Base-by-base conservation (phyloP, 2,888 invertebrate species). In the Oligia strigilis region DNA sequence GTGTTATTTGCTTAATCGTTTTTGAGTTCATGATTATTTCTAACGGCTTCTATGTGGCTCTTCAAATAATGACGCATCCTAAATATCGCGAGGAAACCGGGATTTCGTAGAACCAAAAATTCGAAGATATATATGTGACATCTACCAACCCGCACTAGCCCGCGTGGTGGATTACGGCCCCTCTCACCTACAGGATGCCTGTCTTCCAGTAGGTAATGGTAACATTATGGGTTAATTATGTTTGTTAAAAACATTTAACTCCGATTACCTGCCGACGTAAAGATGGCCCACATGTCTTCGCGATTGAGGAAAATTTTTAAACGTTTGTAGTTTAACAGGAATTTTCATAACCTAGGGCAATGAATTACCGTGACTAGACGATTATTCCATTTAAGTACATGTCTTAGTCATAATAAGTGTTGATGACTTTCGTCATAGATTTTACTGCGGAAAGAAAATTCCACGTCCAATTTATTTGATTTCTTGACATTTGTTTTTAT, bases 341-440 rank as follows among this genome's bases (percentile, higher is more conserved):
- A 72, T 69, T 72, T 77, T 77, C 72, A n/a, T 82, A 77, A 80
- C 79, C 82, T 82, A 77, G 72, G 79, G 60, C 77, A 77, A 77
- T 75, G 69, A 66, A 75, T 58, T 67, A 67, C 19, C 66, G 66
- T 82, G 82, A 82, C 67, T 71, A 8, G 52, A 19, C 29, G 6
- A 65, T 71, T 66, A 73, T 66, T 29, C n/a, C n/a, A 71, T 75
- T 67, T 66, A 29, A 1, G 29, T 29, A 79, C 17, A n/a, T 40
- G 17, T 29, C 36, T 85, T 74, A 82, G 74, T 85, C 69, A 85
- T 74, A 40, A 78, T 72, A 52, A 43, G 6, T 67, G 19, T 46
- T 52, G n/a, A 23, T 60, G 43, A 40, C 19, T 82, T 77, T 29
- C 60, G 65, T 82, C 73, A 60, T 62, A 60, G 29, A 62, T 73